Percentiles rank a stretch among this genome's conserved stretches.
Evolutionary conservation across 2,113 vertebrate species (phyloP).

Genomic region (Lasiurus cinereus): DNA sequence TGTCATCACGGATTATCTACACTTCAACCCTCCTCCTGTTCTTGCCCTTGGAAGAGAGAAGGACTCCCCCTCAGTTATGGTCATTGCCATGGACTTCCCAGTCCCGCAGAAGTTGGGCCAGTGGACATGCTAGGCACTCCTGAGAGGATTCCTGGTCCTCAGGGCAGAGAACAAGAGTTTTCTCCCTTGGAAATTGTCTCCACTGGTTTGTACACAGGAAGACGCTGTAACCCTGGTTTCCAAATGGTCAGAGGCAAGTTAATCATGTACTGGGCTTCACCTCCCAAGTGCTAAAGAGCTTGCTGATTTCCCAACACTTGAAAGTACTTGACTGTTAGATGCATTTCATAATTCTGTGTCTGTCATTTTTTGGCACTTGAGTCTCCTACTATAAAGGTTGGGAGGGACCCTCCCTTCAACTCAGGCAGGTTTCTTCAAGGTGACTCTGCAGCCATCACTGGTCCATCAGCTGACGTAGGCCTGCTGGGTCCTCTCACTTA

Average conservation of each 20-base stretch:
- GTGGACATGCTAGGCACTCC: not conserved
- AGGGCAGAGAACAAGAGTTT: not conserved
- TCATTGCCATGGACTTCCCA: not conserved
- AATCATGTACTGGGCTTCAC: not conserved
- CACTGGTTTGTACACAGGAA: not conserved
- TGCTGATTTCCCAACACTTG: not conserved
- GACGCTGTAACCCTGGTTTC: not conserved
- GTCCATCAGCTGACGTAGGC: fast-evolving
- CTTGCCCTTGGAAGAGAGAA: not conserved
- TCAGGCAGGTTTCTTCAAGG: fast-evolving
- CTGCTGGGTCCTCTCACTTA: fast-evolving
- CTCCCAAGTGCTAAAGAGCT: not conserved
- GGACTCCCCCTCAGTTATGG: not conserved
- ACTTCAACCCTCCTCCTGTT: not conserved
- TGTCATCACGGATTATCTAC: no score
- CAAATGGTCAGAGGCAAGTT: not conserved
- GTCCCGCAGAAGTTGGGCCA: not conserved
- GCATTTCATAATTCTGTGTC: not conserved
- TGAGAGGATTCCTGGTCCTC: not conserved
- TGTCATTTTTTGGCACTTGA: not conserved
- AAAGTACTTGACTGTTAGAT: not conserved
- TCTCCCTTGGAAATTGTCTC: not conserved
- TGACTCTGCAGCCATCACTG: fast-evolving
- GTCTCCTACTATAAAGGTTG: not conserved
- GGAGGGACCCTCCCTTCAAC: not conserved